Evolutionary conservation across 2,797 vertebrate genomes (phyloP), one percentile per base, ranked within the genome.

Genomic region (Triplophysa bombifrons): DNA sequence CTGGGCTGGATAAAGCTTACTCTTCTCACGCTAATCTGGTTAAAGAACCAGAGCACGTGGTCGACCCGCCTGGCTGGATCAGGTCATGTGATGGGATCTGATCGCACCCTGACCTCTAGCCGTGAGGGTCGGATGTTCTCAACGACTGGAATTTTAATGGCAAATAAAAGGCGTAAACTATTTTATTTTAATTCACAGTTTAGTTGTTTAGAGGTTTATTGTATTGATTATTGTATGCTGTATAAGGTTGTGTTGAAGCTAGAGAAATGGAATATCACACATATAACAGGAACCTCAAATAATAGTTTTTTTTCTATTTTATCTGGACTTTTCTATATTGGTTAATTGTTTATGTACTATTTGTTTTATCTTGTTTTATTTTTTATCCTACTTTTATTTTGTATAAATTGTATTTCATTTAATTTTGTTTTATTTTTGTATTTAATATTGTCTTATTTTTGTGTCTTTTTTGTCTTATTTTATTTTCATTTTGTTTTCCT

Each of bases 1-100:
- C 87, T 81, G 84, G 85, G 82, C 80, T 82, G 44, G 80, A 78
- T 86, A 80, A 86, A 75, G 81, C 73, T 83, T 80, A 81, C 53
- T 30, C 65, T 72, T 48, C 64, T 55, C 69, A 68, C 27, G 77
- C 51, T 60, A 73, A 87, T 85, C 84, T 84, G 81, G 66, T 64
- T 84, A 84, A 65, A 84, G 61, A 74, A 58, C 7, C 22, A n/a
- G 53, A 30, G 7, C 82, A 82, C 41, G 80, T 80, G 81, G 65
- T 76, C 38, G 9, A 78, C 53, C 46, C 3, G 22, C 19, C 72
- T 13, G 4, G 50, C 30, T 70, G 50, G 64, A 68, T 60, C 68
- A 60, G 44, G 46, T 79, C 74, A 85, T 78, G 75, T 73, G 81
- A 76, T 55, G n/a, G 34, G 38, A 48, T 83, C 22, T 77, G 30